Evolutionary conservation across 2,888 invertebrate genomes (phyloP).

Genomic region (Prenolepis imparis): DNA sequence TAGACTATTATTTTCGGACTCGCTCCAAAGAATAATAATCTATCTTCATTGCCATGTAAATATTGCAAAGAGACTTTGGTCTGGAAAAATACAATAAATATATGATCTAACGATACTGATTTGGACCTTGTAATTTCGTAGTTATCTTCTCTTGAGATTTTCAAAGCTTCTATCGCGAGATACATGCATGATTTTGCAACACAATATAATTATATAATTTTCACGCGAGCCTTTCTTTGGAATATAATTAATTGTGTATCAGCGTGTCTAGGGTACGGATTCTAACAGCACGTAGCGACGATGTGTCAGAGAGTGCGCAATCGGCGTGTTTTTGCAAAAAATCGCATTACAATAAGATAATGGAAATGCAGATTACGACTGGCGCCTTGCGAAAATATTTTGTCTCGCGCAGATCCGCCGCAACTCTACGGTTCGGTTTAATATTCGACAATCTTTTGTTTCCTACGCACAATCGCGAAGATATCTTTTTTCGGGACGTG

Average conservation of each 20-base stretch:
- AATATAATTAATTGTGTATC: slow-evolving; percentile 2
- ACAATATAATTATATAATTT: slow-evolving; percentile 23
- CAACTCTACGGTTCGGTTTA: neutral
- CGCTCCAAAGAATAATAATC: slow-evolving; percentile 20
- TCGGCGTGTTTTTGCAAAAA: slow-evolving; percentile 15
- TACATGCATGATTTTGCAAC: neutral
- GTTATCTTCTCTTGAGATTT: neutral
- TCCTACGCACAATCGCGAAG: neutral
- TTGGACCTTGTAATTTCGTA: slow-evolving; percentile 8
- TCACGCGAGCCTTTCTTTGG: neutral
- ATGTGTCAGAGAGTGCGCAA: neutral
- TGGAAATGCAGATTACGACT: slow-evolving; percentile 18
- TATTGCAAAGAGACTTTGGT: slow-evolving; percentile 18
- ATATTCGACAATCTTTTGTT: slow-evolving; percentile 7
- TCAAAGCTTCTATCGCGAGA: neutral
- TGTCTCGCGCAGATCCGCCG: neutral
- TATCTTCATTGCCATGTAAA: neutral
- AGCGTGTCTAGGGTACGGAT: neutral
- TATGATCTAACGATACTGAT: slow-evolving; percentile 4
- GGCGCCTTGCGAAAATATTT: slow-evolving; percentile 37
- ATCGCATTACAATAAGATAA: slow-evolving; percentile 33
- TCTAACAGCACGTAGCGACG: slow-evolving; percentile 28
- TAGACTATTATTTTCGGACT: slow-evolving; percentile 23
- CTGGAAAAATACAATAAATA: slow-evolving; percentile 21
- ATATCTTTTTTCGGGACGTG: neutral